Evolutionary conservation across 2,888 invertebrate species (phyloP), one percentile per base, ranked within the genome.

Genomic region (Zeuzera pyrina): DNA sequence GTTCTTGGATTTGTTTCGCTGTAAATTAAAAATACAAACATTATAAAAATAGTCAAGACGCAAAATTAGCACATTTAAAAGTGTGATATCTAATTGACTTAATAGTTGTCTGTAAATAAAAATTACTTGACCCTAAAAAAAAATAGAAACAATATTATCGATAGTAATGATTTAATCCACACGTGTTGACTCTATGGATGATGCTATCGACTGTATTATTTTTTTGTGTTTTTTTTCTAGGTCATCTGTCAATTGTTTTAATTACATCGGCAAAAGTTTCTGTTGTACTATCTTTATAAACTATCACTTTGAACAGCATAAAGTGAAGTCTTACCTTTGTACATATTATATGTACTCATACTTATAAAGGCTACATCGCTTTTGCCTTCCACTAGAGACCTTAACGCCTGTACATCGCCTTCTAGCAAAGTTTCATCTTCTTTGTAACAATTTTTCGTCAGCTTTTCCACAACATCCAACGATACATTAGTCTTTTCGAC

Each of bases 361-460:
- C 88, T 88, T 1, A 94, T 69, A 47, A 95, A 94, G 0, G 93
- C 93, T 0, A 94, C 92, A 49, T 94, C 93, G 3, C 86, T 91
- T 36, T 79, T 84, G 0, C 87, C 89, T 39, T 89, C 87, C 1
- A 86, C 74, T 8, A 94, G 64, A 41, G 92, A 91, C 32, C 86
- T 72, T 21, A 92, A 56, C 0, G 91, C 91, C 2, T 88, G 86
- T 36, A 83, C 68, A 36, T 91, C 91, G 0, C 87, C 89, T 8
- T 60, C 59, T 34, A 72, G 61, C 10, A 67, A 63, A 6, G 55
- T 50, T 0, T 42, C 57, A 3, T 34, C 49, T 19, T 74, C 64
- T 2, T 72, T 68, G 29, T 63, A 65, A 33, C 79, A 81, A 26
- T 49, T 59, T 33, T 56, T 65, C 1, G 59, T 61, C 13, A 68